These are phyloP conservation scores for Zaprionus kolodkinae DNA, from an alignment of 1,140 invertebrate genomes.

Conservation along the genomic window DNA sequence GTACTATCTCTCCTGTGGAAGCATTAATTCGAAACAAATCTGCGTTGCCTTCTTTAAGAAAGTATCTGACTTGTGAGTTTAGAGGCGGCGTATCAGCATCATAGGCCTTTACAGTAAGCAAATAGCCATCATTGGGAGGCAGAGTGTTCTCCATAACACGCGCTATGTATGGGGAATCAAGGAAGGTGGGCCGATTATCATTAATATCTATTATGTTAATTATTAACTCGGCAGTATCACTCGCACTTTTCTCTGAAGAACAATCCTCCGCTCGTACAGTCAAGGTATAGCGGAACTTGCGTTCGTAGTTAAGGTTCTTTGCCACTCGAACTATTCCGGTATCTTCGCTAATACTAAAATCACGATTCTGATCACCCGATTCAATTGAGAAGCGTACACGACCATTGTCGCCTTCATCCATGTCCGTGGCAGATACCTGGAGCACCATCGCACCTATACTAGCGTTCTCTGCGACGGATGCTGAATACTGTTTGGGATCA, in stretches of 20 bases:
- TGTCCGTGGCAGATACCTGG: conserved; percentile 95
- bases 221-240: conserved; percentile 89
- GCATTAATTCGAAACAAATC: conserved; percentile 95
- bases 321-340: conserved; percentile 94
- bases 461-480: conserved; percentile 96
- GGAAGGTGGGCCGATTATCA: conserved; percentile 96
- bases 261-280: conserved; percentile 95
- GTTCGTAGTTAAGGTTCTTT: conserved; percentile 96
- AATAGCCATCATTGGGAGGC: conserved; percentile 90
- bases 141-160: conserved; percentile 96
- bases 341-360: conserved; percentile 95
- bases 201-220: conserved; percentile 94
- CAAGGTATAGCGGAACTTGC: conserved; percentile 92
- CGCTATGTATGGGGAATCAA: conserved; percentile 95
- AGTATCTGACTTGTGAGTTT: conserved; percentile 95
- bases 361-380: conserved; percentile 94
- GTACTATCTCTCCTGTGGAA: conserved; percentile 93
- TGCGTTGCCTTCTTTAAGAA: conserved; percentile 95
- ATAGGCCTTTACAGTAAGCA: conserved; percentile 92
- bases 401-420: conserved; percentile 95
- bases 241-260: conserved; percentile 80
- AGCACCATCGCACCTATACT: conserved; percentile 95
- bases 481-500: conserved; percentile 93
- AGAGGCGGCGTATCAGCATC: conserved; percentile 96
- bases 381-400: conserved; percentile 94